These are phyloP conservation scores for Celastrina argiolus DNA, from an alignment of 2,888 invertebrate species.

Conservation along the genomic window DNA sequence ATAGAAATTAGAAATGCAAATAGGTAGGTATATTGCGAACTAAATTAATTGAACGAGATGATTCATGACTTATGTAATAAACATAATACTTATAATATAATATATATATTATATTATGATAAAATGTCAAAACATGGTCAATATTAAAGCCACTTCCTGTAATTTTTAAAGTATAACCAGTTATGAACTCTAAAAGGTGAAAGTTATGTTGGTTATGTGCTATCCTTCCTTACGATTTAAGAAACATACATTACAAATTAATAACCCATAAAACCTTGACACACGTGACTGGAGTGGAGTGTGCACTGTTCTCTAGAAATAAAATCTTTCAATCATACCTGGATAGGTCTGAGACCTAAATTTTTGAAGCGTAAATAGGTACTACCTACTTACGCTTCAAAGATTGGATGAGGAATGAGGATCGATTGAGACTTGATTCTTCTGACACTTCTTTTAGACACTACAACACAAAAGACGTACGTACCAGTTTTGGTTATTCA, in stretches of 20 bases:
- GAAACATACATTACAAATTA: background rate
- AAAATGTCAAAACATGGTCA: background rate
- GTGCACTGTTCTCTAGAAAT: too few species aligned
- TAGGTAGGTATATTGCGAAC: background rate
- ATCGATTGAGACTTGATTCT: too few species aligned
- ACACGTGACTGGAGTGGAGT: too few species aligned
- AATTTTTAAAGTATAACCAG: background rate
- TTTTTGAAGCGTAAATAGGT: too few species aligned
- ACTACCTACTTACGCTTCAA: too few species aligned
- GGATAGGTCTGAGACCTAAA: too few species aligned
- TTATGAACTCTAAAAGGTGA: constrained; percentile 4
- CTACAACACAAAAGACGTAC: too few species aligned
- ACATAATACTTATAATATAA: too few species aligned
- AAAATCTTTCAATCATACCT: too few species aligned
- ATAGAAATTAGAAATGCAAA: background rate
- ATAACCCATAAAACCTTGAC: background rate
- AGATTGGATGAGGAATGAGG: too few species aligned
- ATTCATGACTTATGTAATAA: background rate
- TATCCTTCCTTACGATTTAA: background rate
- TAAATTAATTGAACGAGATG: background rate
- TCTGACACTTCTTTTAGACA: too few species aligned
- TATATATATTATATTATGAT: background rate
- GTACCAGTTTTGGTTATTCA: too few species aligned
- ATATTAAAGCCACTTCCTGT: constrained; percentile 1
- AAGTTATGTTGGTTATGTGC: constrained; percentile 4